phyloP scores from a whole-genome alignment of 2,888 invertebrate species.

The Capitulum mitella region DNA sequence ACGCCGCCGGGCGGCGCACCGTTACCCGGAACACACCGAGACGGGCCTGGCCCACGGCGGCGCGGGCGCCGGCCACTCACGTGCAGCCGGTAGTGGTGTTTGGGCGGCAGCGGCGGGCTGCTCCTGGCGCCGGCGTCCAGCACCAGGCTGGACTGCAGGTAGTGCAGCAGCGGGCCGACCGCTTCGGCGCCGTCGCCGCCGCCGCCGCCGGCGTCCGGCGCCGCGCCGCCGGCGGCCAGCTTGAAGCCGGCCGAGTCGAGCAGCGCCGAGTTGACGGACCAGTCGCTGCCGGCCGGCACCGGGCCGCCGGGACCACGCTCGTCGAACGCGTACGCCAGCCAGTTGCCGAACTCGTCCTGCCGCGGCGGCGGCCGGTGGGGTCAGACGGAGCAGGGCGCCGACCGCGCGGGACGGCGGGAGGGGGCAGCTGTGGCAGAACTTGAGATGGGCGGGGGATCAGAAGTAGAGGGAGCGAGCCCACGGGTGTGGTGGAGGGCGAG shows the following conservation, averaged over 20 bases:
- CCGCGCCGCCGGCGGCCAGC: slow-evolving; percentile 2
- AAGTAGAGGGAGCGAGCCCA: too few relatives aligned
- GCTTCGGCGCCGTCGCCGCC: not conserved
- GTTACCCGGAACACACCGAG: too few relatives aligned
- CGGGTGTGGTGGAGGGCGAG: too few relatives aligned
- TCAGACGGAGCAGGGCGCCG: not conserved
- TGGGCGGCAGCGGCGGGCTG: slow-evolving; percentile 17
- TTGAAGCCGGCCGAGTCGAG: slow-evolving; percentile 27
- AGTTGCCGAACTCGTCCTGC: slow-evolving; percentile 70
- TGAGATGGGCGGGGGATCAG: too few relatives aligned
- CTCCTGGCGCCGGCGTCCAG: slow-evolving; percentile 13
- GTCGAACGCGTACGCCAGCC: slow-evolving; percentile 80
- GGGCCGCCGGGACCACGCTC: slow-evolving; percentile 44
- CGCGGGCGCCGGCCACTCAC: not conserved
- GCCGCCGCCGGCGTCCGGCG: not conserved
- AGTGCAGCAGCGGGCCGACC: slow-evolving; percentile 14
- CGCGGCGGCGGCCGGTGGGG: not conserved
- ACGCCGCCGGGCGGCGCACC: too few relatives aligned
- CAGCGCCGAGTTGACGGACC: slow-evolving; percentile 25
- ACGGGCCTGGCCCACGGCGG: too few relatives aligned
- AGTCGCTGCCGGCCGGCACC: slow-evolving; percentile 27
- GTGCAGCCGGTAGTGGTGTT: slow-evolving; percentile 17
- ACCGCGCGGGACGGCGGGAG: not conserved
- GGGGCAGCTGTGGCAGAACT: too few relatives aligned
- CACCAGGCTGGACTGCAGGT: slow-evolving; percentile 21